Percentiles rank a stretch among this genome's conserved stretches.
Evolutionary conservation across 2,888 invertebrate species (phyloP).

Genomic region (Epiblema foenella): DNA sequence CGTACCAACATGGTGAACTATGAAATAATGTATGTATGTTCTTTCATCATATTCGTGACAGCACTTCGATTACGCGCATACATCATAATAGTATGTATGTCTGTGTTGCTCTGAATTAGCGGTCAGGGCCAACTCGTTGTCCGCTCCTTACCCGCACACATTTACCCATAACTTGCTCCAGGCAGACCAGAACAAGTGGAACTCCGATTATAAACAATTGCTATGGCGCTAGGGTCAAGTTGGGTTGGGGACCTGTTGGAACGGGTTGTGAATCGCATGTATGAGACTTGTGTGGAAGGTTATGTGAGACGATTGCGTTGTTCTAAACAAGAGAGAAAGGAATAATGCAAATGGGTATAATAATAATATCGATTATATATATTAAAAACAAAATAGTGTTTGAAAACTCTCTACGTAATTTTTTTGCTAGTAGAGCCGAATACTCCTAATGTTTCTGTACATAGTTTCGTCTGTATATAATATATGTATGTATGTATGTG

Average conservation of each 20-base stretch:
- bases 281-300: conserved; percentile 2
- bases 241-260: background rate
- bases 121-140: conserved; percentile 2
- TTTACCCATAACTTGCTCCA: background rate
- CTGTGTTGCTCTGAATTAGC: background rate
- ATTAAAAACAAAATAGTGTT: no score
- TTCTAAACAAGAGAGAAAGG: conserved; percentile 4
- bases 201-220: background rate
- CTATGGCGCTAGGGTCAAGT: background rate
- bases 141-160: background rate
- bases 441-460: no score
- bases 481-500: no score
- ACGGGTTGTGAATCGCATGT: conserved; percentile 1
- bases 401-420: no score
- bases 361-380: no score
- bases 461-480: no score
- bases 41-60: no score
- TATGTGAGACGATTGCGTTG: conserved; percentile 4
- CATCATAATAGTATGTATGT: conserved; percentile 1
- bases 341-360: no score
- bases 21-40: no score
- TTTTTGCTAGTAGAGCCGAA: no score
- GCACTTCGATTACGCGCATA: background rate
- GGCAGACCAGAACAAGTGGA: background rate
- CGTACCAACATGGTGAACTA: no score